Base-by-base conservation (phyloP, 2,113 vertebrate species). In the Trogon melanurus region DNA sequence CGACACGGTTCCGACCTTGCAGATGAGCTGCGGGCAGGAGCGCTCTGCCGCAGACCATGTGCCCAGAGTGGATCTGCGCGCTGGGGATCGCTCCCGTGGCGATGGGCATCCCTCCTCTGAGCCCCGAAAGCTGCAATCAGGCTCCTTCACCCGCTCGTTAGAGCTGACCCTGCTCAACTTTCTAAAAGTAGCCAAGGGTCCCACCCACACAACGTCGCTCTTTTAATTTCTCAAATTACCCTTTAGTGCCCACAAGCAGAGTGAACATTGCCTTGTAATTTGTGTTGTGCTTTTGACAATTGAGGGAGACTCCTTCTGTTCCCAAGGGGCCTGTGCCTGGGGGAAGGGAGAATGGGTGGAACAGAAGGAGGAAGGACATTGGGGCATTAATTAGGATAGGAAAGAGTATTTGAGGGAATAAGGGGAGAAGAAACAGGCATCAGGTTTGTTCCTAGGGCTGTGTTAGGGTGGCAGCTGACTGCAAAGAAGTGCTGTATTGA, bases 261-360 rank as follows among this genome's bases (percentile, higher is more conserved):
- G 96, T 50, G 92, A 95, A 96, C 93, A 66, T 94, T 95, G 97
- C 98, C 98, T 98, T 98, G 98, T 98, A 98, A 98, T 99, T 97
- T 98, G 85, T 84, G 54, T 89, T 86, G 78, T 98, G 48, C 89
- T 89, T 88, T 90, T 96, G 96, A 96, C 96, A 95, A 51, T 94
- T 78, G 96, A 97, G 92, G 94, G 88, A 71, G 94, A 83, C 44
- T 74, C 91, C 69, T 86, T 83, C 82, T 94, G 86, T 93, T 97
- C 94, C 96, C 88, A n/a, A 73, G 95, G 74, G 94, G 70, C 81
- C 79, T 25, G 51, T 50, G 83, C 71, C 57, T 85, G 90, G 36
- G 86, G 80, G 85, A 69, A 64, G 74, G 83, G 62, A 85, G 72
- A 36, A 34, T 13, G 47, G 76, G 62, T 44, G 79, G 51, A 58